Evolutionary conservation across 2,888 invertebrate genomes (phyloP), one percentile per base, ranked within the genome.

Genomic region (Teleiodes luculella): DNA sequence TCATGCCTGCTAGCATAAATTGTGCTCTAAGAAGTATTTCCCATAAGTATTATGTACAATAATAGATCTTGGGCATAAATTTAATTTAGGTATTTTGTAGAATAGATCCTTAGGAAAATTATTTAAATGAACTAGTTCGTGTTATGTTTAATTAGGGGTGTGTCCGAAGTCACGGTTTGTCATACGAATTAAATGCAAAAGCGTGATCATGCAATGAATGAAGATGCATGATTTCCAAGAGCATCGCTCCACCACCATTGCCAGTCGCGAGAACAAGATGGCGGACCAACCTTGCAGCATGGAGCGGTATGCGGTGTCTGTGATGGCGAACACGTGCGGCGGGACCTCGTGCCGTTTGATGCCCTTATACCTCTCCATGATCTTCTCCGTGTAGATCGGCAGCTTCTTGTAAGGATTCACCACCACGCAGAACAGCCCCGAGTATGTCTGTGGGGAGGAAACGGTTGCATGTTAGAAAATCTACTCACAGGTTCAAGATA

Each of bases 361-460:
- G 70, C 99, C 99, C 93, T 99, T 99, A 92, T 99, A 99, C 89
- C 98, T 93, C 87, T 99, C 99, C 95, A 99, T 98, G 70, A 99
- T 97, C 91, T 97, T 97, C 91, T 99, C 99, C 78, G 98, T 98
- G 92, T 99, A 99, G 85, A 99, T 99, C 60, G 99, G 98, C 81
- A 99, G 92, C 88, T 96, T 95, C 91, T 98, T 98, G 94, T 99
- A 99, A 3, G 99, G 99, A 90, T 99, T 99, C 69, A 99, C 98
- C 72, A 99, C 99, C 79, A 99, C 99, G 91, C 99, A 99, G 93
- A 99, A 99, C 72, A 99, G 95, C 64, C 99, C 99, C 65, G 99
- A 99, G 91, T 99, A 99, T 70, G 99, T 99, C 99, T 99, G 94
- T 30, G 93, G 91, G 68, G 41, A 71, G 66, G 74, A 18, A 41